Conservation (phyloP, 2,113 vertebrate genomes). For the Castor canadensis region DNA sequence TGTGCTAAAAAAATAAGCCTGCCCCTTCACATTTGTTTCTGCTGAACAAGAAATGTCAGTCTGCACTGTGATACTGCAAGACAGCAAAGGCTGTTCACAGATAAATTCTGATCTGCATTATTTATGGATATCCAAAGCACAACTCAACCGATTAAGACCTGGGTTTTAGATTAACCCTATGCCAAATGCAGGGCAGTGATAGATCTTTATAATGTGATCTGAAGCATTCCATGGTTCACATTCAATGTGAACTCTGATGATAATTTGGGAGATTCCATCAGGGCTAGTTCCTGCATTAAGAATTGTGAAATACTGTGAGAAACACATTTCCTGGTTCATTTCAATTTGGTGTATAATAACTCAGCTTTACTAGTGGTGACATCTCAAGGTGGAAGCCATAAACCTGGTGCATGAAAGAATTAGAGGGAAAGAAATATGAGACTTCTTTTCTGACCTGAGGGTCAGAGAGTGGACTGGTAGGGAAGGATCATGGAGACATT, state of each 20-base stretch:
- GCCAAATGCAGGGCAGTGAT: neutral
- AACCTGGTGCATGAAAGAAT: constrained; percentile 46
- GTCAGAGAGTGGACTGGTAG: constrained; percentile 6
- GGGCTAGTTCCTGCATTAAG: constrained; percentile 13
- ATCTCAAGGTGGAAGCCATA: constrained; percentile 75
- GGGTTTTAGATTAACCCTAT: constrained; percentile 44
- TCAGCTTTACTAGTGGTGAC: constrained; percentile 70
- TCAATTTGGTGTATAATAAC: constrained; percentile 73
- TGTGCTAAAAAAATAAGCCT: neutral
- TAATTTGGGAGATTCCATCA: constrained; percentile 53
- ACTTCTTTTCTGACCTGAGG: constrained; percentile 51
- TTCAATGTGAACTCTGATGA: constrained; percentile 61
- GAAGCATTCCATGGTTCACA: constrained; percentile 43
- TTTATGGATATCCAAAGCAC: constrained; percentile 44
- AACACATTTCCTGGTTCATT: constrained; percentile 71
- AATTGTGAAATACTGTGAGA: constrained; percentile 64
- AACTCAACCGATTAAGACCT: neutral
- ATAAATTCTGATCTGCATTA: constrained; percentile 56
- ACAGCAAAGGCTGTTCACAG: constrained; percentile 1
- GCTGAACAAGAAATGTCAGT: neutral
- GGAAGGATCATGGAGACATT: neutral
- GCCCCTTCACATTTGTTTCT: constrained; percentile 24
- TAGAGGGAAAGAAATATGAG: constrained; percentile 55
- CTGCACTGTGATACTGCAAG: neutral
- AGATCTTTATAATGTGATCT: constrained; percentile 22